Evolutionary conservation across 2,888 invertebrate genomes (phyloP).

Genomic region (Hirtodrosophila alboralis): DNA sequence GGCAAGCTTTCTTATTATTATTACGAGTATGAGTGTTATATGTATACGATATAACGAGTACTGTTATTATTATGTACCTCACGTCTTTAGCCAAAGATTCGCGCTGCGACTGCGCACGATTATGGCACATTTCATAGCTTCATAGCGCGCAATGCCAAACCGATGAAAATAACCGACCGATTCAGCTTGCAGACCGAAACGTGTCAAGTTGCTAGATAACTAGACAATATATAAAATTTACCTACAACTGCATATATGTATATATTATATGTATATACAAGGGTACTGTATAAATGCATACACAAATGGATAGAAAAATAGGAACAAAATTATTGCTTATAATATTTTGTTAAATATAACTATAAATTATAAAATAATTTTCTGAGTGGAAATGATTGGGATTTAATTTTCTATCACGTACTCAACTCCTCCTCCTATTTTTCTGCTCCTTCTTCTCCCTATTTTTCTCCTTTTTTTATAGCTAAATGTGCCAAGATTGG

Average conservation of each 20-base stretch:
- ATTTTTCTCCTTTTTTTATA: too few relatives aligned
- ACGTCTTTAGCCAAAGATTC: constrained; percentile 67
- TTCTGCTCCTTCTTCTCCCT: too few relatives aligned
- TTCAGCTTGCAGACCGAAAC: constrained; percentile 64
- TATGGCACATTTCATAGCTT: constrained; percentile 70
- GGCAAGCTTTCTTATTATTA: constrained; percentile 67
- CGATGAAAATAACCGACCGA: constrained; percentile 44
- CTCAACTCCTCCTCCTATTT: too few relatives aligned
- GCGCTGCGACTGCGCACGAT: constrained; percentile 77
- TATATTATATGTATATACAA: constrained; percentile 5
- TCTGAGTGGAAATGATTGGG: too few relatives aligned
- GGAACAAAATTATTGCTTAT: too few relatives aligned
- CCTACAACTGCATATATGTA: too few relatives aligned
- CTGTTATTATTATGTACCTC: constrained; percentile 73
- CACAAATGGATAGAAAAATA: background rate
- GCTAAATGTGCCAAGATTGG: too few relatives aligned
- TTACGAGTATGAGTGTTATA: constrained; percentile 26
- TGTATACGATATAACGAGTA: constrained; percentile 45
- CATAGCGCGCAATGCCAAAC: constrained; percentile 53
- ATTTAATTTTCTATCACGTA: too few relatives aligned
- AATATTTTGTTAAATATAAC: too few relatives aligned
- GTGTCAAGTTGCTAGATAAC: constrained; percentile 74
- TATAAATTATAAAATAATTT: too few relatives aligned
- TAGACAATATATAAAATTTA: constrained; percentile 27
- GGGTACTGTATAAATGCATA: background rate